Base-by-base conservation (phyloP, 1,140 invertebrate species). In the Nasonia giraulti region DNA sequence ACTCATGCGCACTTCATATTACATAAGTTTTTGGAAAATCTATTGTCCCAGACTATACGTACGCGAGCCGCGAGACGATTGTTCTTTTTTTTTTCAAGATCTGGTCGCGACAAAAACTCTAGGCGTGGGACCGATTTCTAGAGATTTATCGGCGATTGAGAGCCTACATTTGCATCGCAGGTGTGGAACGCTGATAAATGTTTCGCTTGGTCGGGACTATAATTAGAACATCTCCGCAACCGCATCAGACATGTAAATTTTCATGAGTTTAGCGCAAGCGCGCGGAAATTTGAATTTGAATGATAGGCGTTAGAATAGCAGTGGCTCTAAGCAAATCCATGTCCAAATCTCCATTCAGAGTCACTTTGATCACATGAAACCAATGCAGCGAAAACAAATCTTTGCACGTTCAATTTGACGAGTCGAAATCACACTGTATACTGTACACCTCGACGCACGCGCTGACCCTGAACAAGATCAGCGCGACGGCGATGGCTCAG, bases 21-120 rank as follows among this genome's bases (percentile, higher is more conserved):
- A 55, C 27, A 73, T 62, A 73, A 79, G 66, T 73, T 78, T 84
- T 74, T 47, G 62, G 47, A 74, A 80, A 84, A 71, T 33, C 33
- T 1, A 78, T 83, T 83, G 50, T 76, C 14, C 68, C 10, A n/a
- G n/a, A n/a, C n/a, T n/a, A n/a, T n/a, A n/a, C n/a, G n/a, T n/a
- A n/a, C n/a, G n/a, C n/a, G n/a, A n/a, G n/a, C n/a, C n/a, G n/a
- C n/a, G n/a, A n/a, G n/a, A n/a, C n/a, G n/a, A n/a, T n/a, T n/a
- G n/a, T n/a, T n/a, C n/a, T n/a, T n/a, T n/a, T n/a, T n/a, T n/a
- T n/a, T n/a, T n/a, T n/a, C n/a, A n/a, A n/a, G n/a, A n/a, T n/a
- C n/a, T n/a, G n/a, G n/a, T n/a, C n/a, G n/a, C 1, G 20, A 62
- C 55, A 62, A 62, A 62, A 62, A 62, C 14, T 62, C 55, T 62